Conservation (phyloP, 1,140 invertebrate genomes). For the Cotesia glomerata region DNA sequence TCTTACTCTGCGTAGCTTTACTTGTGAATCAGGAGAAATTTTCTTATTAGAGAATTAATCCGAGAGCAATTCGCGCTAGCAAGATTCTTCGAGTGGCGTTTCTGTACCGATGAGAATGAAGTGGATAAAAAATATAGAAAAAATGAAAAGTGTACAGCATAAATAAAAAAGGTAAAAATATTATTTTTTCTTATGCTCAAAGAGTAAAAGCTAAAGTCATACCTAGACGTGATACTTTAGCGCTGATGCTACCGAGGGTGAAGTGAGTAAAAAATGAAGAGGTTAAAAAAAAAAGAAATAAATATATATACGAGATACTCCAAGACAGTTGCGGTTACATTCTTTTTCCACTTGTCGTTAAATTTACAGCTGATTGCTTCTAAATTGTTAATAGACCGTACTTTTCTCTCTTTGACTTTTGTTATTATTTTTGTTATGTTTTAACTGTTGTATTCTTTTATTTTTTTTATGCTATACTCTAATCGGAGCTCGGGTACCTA, state of each 20-base stretch:
- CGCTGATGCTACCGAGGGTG: not conserved
- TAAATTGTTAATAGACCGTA: conserved; percentile 30
- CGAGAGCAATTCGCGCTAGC: conserved; percentile 26
- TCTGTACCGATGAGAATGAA: conserved; percentile 14
- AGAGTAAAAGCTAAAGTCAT: conserved; percentile 2
- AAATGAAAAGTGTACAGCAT: conserved; percentile 8
- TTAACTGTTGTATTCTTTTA: conserved; percentile 16
- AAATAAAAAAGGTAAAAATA: not conserved
- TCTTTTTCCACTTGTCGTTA: conserved; percentile 12
- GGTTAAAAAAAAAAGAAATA: conserved; percentile 11
- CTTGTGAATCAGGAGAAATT: conserved; percentile 24
- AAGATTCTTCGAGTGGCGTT: conserved; percentile 29
- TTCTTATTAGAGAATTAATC: conserved; percentile 32
- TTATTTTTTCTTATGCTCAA: conserved; percentile 2
- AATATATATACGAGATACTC: not conserved
- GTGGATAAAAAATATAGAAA: not conserved
- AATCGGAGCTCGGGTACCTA: conserved; percentile 30
- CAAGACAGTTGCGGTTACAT: not conserved
- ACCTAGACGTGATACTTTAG: conserved; percentile 7
- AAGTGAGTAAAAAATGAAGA: conserved; percentile 21
- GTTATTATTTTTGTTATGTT: not conserved
- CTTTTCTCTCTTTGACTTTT: not conserved
- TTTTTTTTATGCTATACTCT: conserved; percentile 23
- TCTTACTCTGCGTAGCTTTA: not conserved
- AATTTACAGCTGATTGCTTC: conserved; percentile 23